These are phyloP conservation scores for Bradypodion ventrale DNA, from an alignment of 2,797 vertebrate species.

Conservation along the genomic window DNA sequence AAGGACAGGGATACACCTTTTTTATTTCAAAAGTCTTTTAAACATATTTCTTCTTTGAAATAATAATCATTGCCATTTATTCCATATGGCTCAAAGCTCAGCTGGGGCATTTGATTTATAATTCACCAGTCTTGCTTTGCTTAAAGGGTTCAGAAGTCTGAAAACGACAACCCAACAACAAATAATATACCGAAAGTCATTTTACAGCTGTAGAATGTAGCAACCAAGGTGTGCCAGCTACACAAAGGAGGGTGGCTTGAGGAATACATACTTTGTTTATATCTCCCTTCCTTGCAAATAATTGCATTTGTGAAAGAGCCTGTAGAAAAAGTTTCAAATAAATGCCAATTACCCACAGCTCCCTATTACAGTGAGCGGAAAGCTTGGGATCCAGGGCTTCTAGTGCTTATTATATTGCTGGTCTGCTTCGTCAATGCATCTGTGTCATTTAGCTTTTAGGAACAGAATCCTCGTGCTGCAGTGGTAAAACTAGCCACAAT, in stretches of 20 bases:
- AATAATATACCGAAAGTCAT: neutral
- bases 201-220: slow-evolving; percentile 13
- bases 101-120: slow-evolving; percentile 48
- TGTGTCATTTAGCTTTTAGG: too few relatives aligned
- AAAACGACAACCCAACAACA: too few relatives aligned
- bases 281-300: neutral
- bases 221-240: too few relatives aligned
- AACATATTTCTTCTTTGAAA: slow-evolving; percentile 67
- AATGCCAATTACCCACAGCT: neutral
- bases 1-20: slow-evolving; percentile 40
- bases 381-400: neutral
- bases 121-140: slow-evolving; percentile 55
- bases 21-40: slow-evolving; percentile 49
- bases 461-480: too few relatives aligned
- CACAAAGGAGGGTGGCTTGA: neutral
- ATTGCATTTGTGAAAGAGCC: neutral
- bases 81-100: slow-evolving; percentile 58
- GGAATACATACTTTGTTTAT: neutral
- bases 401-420: neutral
- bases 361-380: neutral
- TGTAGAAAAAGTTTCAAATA: neutral
- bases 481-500: too few relatives aligned
- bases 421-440: too few relatives aligned
- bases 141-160: slow-evolving; percentile 45
- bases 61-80: slow-evolving; percentile 71